Base-by-base conservation (phyloP, 1,140 invertebrate genomes). In the Planococcus citri region DNA sequence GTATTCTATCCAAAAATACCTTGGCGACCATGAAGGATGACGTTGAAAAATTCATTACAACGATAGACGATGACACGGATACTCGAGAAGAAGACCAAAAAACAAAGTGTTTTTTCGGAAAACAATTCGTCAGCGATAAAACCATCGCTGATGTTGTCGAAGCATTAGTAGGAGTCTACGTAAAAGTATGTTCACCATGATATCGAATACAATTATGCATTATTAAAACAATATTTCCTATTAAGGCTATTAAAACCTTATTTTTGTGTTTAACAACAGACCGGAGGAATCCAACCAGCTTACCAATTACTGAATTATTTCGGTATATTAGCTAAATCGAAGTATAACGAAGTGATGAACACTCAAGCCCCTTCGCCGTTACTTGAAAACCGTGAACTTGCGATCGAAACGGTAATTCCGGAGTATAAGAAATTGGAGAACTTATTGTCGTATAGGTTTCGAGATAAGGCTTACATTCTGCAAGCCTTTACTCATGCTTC, bases 401-500 rank as follows among this genome's bases (percentile, higher is more conserved):
- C 60, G 20, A 4, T 24, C 60, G 22, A 27, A 64, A 25, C 60
- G n/a, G 20, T 70, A 27, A 27, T 70, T 20, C 71, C 71, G 0
- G 64, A 68, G 29, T 72, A 72, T 69, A 38, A 69, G 22, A 80
- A 84, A 25, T 87, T 99, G 74, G 96, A 99, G 77, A 76, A 84
- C 9, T 88, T 82, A 37, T 88, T 99, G 72, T 85, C 86, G 1
- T 98, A 98, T 79, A 81, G 81, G 25, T 98, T 98, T 79, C 82
- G 82, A 1, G 92, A 98, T 77, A 82, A 86, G 27, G 89, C 88
- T 33, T 94, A 93, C 75, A 80, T 97, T 0, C 80, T 97, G 8
- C 93, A 97, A 80, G 91, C 97, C 9, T 89, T 99, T 76, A 98
- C 95, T 0, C 97, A 99, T 83, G 91, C 96, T 10, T 24, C 60